Evolutionary conservation across 2,113 vertebrate genomes (phyloP), one percentile per base, ranked within the genome.

Genomic region (Chamaetylas fuelleborni): DNA sequence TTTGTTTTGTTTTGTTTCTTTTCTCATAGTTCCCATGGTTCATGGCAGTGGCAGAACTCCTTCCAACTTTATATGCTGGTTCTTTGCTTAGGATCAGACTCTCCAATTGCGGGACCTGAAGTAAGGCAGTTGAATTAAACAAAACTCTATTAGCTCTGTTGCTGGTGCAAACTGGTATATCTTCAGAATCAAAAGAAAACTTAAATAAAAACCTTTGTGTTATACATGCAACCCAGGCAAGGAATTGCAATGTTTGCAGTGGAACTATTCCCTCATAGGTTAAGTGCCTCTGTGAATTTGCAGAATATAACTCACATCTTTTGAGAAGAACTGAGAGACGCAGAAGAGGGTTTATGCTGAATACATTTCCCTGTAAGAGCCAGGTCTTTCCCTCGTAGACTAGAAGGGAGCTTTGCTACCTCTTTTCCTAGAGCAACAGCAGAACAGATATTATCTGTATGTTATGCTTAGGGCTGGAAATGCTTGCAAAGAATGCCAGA

Each of bases 321-420:
- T 93, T 87, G 71, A 97, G 89, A 95, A 97, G 93, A 95, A 50
- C 24, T 42, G 57, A 72, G 78, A 66, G 77, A 79, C 83, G 61
- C n/a, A 91, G 92, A 88, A 94, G 92, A 86, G 17, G 23, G 31
- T 57, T 64, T 31, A 5, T 17, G 69, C 34, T 70, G 71, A 89
- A 88, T 90, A 77, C 20, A 36, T 81, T 97, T 96, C 85, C 81
- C 83, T 54, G 26, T 72, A 81, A 92, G 74, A 94, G 40, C 12
- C n/a, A 53, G 17, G 57, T 80, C 42, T 66, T 89, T 12, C 45
- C 58, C 23, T 36, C 1, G 2, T 28, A 69, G 48, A 60, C 47
- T 58, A 40, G 48, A 88, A 94, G 43, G 18, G 6, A 88, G 50
- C 4, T 80, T 80, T 93, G 34, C 51, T 83, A 19, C 26, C 11